phyloP scores from a whole-genome alignment of 2,888 invertebrate species.

The Papilio gigon region DNA sequence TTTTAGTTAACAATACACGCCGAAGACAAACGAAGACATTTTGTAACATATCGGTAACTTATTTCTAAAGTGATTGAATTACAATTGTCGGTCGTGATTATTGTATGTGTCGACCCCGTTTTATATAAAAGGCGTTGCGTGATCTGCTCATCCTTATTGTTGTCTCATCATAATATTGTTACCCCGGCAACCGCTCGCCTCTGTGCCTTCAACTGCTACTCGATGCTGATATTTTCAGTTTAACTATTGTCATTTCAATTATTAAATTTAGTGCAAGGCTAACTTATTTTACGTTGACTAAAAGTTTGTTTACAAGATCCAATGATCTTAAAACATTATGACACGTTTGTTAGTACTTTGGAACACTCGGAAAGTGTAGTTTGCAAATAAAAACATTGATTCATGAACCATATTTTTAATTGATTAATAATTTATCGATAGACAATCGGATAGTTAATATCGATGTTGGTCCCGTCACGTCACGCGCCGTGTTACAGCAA shows the following conservation, averaged over 20 bases:
- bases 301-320: too few species aligned
- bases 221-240: not conserved
- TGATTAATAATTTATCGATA: too few species aligned
- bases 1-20: slow-evolving; percentile 11
- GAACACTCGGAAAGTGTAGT: too few species aligned
- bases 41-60: slow-evolving; percentile 25
- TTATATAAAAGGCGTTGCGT: slow-evolving; percentile 29
- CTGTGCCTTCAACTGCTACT: not conserved
- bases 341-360: too few species aligned
- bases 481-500: slow-evolving; percentile 1
- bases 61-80: slow-evolving; percentile 25
- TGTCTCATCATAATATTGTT: slow-evolving; percentile 26
- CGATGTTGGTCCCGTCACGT: not conserved
- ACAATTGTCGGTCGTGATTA: slow-evolving; percentile 18
- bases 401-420: not conserved
- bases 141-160: slow-evolving; percentile 19
- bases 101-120: slow-evolving; percentile 18
- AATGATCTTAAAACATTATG: too few species aligned
- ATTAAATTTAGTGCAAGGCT: not conserved
- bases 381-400: too few species aligned
- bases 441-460: not conserved
- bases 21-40: slow-evolving; percentile 33
- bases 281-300: too few species aligned
- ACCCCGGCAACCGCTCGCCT: not conserved
- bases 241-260: not conserved